phyloP scores from a whole-genome alignment of 2,888 invertebrate genomes.

The Netelia inedita region DNA sequence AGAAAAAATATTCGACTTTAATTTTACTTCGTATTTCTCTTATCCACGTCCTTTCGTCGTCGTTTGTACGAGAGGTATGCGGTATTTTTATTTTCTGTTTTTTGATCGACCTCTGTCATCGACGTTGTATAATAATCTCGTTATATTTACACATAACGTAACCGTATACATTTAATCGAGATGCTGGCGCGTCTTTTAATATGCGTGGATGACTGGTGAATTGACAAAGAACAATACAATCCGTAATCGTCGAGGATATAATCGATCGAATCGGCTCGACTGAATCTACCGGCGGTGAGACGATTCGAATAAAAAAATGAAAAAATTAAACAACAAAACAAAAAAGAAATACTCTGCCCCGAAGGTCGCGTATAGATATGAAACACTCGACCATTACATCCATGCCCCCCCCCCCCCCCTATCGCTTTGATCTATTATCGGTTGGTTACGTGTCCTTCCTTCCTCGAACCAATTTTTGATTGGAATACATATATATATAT shows the following conservation, averaged over 20 bases:
- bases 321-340: background rate
- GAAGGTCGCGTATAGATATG: too few species aligned
- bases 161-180: too few species aligned
- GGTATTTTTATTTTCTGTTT: too few species aligned
- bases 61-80: too few species aligned
- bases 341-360: too few species aligned
- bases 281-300: background rate
- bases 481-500: background rate
- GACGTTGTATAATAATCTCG: too few species aligned
- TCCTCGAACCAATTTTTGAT: background rate
- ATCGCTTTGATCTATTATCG: background rate
- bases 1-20: too few species aligned
- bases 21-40: too few species aligned
- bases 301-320: background rate
- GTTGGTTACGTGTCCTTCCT: background rate
- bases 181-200: too few species aligned
- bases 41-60: too few species aligned
- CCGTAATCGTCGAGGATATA: background rate
- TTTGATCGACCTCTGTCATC: too few species aligned
- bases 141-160: too few species aligned
- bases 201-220: background rate
- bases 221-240: slow-evolving; percentile 5
- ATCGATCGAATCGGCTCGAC: background rate
- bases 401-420: background rate
- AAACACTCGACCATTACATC: background rate